phyloP scores from a whole-genome alignment of 2,113 vertebrate genomes.

The Recurvirostra avosetta region DNA sequence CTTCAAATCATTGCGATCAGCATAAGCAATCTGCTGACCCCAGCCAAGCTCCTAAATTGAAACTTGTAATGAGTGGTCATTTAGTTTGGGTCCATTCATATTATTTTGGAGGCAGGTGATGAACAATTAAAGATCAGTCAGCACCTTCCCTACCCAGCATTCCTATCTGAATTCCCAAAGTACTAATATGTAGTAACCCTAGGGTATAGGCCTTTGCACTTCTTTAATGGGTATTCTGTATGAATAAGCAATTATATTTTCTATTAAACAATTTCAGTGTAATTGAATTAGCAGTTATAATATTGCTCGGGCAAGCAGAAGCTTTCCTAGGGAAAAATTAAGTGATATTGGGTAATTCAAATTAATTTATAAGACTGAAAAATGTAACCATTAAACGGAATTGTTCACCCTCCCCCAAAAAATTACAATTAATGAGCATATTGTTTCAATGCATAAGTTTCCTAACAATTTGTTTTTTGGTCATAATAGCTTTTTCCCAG shows the following conservation, averaged over 20 bases:
- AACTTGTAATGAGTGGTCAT: conserved; percentile 84
- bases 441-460: conserved; percentile 76
- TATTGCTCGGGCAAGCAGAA: conserved; percentile 83
- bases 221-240: conserved; percentile 82
- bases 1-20: conserved; percentile 91
- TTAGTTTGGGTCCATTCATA: conserved; percentile 81
- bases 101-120: conserved; percentile 82
- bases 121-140: conserved; percentile 79
- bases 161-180: conserved; percentile 75
- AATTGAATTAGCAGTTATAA: conserved; percentile 86
- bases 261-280: conserved; percentile 84
- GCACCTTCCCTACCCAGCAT: conserved; percentile 70
- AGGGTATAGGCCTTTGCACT: conserved; percentile 75
- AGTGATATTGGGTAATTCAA: conserved; percentile 80
- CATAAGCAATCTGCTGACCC: conserved; percentile 94
- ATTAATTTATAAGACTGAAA: conserved; percentile 80
- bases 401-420: conserved; percentile 67
- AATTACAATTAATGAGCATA: conserved; percentile 79
- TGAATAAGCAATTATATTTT: conserved; percentile 88
- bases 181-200: conserved; percentile 76
- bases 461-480: conserved; percentile 75
- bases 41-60: conserved; percentile 82
- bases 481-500: conserved; percentile 77
- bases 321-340: conserved; percentile 82
- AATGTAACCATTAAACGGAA: conserved; percentile 78